Conservation (phyloP, 2,888 invertebrate genomes). For the Campoletis raptor region DNA sequence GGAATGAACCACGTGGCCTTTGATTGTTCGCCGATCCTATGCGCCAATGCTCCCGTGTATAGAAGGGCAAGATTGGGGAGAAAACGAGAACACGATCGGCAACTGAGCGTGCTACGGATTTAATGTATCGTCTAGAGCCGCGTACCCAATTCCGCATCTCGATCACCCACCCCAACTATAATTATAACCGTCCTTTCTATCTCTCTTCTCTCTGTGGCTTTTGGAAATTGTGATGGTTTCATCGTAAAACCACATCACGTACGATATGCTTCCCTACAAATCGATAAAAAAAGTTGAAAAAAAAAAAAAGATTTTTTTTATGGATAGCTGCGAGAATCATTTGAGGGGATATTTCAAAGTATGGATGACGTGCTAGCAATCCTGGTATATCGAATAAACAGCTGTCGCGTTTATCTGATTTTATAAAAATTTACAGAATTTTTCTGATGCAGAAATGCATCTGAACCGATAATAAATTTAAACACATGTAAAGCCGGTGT, state of each 20-base stretch:
- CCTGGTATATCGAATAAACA: neutral
- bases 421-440: neutral
- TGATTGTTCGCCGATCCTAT: slow-evolving; percentile 60
- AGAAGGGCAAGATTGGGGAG: slow-evolving; percentile 54
- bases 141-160: slow-evolving; percentile 41
- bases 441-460: neutral
- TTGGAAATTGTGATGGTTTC: slow-evolving; percentile 49
- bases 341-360: neutral
- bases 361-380: neutral
- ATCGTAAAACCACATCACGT: slow-evolving; percentile 54
- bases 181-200: slow-evolving; percentile 49
- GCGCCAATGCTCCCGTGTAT: slow-evolving; percentile 48
- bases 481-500: neutral
- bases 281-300: slow-evolving; percentile 19
- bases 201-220: slow-evolving; percentile 24
- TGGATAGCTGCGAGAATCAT: neutral
- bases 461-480: neutral
- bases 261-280: slow-evolving; percentile 22
- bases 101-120: slow-evolving; percentile 62
- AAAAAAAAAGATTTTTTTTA: slow-evolving; percentile 4
- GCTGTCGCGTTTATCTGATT: neutral
- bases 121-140: slow-evolving; percentile 62
- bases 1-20: slow-evolving; percentile 61
- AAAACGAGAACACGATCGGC: slow-evolving; percentile 65
- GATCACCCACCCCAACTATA: slow-evolving; percentile 54